These are phyloP conservation scores for Calcarius lapponicus DNA, from an alignment of 2,797 vertebrate species.

Conservation along the genomic window DNA sequence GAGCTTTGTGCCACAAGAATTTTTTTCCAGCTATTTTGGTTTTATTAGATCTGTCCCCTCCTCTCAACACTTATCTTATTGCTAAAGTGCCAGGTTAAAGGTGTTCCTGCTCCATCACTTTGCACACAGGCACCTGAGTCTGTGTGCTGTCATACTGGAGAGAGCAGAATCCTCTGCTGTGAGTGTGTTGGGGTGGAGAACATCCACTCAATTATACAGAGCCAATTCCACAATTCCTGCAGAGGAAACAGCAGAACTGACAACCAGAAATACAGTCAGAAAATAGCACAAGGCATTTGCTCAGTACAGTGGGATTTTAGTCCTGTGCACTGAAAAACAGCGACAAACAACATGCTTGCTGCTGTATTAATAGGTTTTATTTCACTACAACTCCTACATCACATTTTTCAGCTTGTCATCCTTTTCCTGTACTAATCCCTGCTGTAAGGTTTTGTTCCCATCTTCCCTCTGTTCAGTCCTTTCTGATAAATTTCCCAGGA, in stretches of 20 bases:
- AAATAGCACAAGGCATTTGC: neutral
- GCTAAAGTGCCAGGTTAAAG: neutral
- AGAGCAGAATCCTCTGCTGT: neutral
- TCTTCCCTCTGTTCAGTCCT: neutral
- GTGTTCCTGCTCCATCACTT: neutral
- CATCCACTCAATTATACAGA: neutral
- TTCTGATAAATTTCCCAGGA: neutral
- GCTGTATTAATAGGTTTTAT: neutral
- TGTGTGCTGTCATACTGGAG: neutral
- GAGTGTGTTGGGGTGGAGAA: neutral
- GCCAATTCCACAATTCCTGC: neutral
- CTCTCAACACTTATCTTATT: neutral
- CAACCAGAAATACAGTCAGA: neutral
- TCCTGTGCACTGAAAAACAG: neutral
- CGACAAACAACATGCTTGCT: neutral
- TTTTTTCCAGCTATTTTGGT: neutral
- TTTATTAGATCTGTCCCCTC: neutral
- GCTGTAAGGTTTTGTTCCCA: neutral
- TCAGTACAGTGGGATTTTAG: neutral
- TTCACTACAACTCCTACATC: neutral
- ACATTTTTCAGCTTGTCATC: neutral
- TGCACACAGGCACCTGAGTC: neutral
- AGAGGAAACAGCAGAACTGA: neutral
- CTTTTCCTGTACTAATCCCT: neutral
- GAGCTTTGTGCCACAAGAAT: fast-evolving